phyloP scores from a whole-genome alignment of 2,113 vertebrate genomes.

The Lutjanus erythropterus region DNA sequence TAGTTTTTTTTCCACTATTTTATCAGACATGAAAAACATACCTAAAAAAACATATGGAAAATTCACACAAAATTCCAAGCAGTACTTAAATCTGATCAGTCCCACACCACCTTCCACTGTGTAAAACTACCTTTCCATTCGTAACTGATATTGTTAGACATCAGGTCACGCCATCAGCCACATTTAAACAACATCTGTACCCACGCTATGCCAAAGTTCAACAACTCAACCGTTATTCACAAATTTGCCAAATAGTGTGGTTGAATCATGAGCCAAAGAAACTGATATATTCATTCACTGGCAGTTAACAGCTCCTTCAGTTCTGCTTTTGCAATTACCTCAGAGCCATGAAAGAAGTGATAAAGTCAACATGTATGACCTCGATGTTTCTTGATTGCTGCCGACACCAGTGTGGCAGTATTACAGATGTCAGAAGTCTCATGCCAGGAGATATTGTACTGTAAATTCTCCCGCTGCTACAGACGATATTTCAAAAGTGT shows the following conservation, averaged over 20 bases:
- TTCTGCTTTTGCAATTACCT: neutral
- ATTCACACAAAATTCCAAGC: neutral
- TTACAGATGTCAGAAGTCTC: neutral
- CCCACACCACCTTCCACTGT: neutral
- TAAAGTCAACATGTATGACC: neutral
- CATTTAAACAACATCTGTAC: neutral
- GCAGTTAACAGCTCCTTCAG: neutral
- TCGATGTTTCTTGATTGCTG: neutral
- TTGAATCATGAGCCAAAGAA: neutral
- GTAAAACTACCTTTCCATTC: neutral
- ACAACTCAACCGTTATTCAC: neutral
- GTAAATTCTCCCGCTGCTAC: neutral
- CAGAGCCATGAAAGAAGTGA: neutral
- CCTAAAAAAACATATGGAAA: no score
- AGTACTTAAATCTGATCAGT: neutral
- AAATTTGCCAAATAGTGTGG: neutral
- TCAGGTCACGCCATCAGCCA: neutral
- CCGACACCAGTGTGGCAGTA: no score
- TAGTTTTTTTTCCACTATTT: neutral
- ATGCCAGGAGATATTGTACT: neutral
- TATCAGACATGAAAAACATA: neutral
- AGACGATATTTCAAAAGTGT: neutral
- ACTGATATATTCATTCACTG: neutral
- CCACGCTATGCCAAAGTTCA: neutral
- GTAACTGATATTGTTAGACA: neutral